A percentile compares a stretch with the other conserved stretches of the same genome.
Conservation (phyloP, 2,888 invertebrate species). For the Graphium colonna region DNA sequence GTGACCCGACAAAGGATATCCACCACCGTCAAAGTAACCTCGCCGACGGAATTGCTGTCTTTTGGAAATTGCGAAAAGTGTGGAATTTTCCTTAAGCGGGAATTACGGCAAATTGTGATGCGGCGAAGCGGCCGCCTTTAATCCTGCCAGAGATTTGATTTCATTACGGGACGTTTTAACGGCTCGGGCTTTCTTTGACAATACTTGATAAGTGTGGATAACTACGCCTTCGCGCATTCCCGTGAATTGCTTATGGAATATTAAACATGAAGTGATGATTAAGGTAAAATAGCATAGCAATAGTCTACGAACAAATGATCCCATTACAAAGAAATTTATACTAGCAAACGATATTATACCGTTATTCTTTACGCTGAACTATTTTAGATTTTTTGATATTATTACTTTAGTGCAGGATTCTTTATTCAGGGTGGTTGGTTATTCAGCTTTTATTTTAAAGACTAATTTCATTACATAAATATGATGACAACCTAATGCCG, state of each 20-base stretch:
- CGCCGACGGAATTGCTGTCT: conserved; percentile 36
- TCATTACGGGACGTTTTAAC: conserved; percentile 49
- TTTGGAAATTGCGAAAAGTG: conserved; percentile 40
- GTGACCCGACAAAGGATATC: conserved; percentile 53
- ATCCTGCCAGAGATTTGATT: conserved; percentile 54
- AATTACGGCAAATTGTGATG: conserved; percentile 32
- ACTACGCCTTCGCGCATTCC: conserved; percentile 14
- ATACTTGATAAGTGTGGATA: conserved; percentile 15
- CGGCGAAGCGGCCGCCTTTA: conserved; percentile 33
- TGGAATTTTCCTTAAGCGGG: conserved; percentile 38
- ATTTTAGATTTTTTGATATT: too few species aligned
- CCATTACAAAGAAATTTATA: too few species aligned
- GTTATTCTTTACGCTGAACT: too few species aligned
- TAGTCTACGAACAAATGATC: too few species aligned
- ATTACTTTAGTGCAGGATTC: not conserved
- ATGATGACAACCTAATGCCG: too few species aligned
- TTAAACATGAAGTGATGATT: too few species aligned
- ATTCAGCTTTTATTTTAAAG: too few species aligned
- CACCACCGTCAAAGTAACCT: conserved; percentile 41
- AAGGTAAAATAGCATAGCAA: too few species aligned
- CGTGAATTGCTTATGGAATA: too few species aligned
- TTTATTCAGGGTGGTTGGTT: not conserved
- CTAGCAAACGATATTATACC: too few species aligned
- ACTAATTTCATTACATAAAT: too few species aligned
- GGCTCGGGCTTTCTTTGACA: conserved; percentile 42